Percentiles rank a stretch among this genome's conserved stretches.
Conservation (phyloP, 2,888 invertebrate genomes). For the Pristionchus mayeri region DNA sequence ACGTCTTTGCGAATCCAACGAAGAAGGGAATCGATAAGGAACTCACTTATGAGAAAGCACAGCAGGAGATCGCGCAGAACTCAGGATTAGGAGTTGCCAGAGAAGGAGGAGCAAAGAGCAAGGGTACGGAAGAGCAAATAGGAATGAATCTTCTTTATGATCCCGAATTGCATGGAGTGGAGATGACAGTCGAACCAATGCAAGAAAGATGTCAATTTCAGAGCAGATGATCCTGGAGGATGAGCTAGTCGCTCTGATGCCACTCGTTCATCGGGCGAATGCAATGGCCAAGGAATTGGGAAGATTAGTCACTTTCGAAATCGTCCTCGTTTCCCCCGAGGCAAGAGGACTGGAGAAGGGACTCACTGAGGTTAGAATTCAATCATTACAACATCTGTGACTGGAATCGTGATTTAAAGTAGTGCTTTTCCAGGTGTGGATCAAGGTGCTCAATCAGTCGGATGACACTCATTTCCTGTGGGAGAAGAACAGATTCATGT, state of each 20-base stretch:
- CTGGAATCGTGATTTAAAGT: too few species aligned
- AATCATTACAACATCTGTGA: too few species aligned
- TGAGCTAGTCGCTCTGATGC: slow-evolving; percentile 80
- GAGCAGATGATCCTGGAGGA: slow-evolving; percentile 78
- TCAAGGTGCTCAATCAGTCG: slow-evolving; percentile 79
- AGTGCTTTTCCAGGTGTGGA: slow-evolving; percentile 77
- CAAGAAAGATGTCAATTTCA: slow-evolving; percentile 49
- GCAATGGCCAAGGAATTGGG: slow-evolving; percentile 80
- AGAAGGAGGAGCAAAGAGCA: slow-evolving; percentile 53
- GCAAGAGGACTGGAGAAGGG: slow-evolving; percentile 78
- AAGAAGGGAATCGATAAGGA: slow-evolving; percentile 75
- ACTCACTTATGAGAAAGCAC: slow-evolving; percentile 79
- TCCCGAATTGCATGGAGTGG: too few species aligned
- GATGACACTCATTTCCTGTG: slow-evolving; percentile 80
- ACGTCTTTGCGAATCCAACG: slow-evolving; percentile 79
- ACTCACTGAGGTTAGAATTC: slow-evolving; percentile 79
- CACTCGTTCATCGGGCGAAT: slow-evolving; percentile 80
- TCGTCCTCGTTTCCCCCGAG: slow-evolving; percentile 80
- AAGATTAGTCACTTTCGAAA: slow-evolving; percentile 79
- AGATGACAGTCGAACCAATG: not conserved
- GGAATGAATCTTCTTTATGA: not conserved
- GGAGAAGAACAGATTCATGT: slow-evolving; percentile 79
- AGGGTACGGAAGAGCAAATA: slow-evolving; percentile 50
- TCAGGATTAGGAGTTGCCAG: slow-evolving; percentile 74
- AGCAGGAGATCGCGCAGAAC: slow-evolving; percentile 80